Evolutionary conservation across 2,113 vertebrate species (phyloP).

Genomic region (Spheniscus mendiculus): DNA sequence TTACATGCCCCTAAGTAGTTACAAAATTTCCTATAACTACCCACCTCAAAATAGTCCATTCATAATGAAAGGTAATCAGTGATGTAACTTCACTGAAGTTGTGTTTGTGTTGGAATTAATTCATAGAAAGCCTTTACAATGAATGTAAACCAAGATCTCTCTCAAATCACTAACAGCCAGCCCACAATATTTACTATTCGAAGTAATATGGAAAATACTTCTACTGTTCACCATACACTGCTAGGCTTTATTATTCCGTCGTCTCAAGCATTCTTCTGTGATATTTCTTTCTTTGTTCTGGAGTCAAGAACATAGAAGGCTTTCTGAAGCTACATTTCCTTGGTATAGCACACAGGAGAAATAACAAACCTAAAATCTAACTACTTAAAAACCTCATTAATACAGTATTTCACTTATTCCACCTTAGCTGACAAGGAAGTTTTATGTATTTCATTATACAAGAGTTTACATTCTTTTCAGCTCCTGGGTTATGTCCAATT

Average conservation of each 20-base stretch:
- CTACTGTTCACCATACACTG: not conserved
- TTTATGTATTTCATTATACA: conserved; percentile 59
- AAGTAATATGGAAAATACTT: not conserved
- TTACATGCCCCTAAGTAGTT: not conserved
- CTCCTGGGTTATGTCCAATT: conserved; percentile 60
- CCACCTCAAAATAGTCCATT: not conserved
- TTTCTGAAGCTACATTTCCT: conserved; percentile 9
- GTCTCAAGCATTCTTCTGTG: not conserved
- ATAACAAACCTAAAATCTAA: conserved; percentile 44
- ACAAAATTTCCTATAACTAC: not conserved
- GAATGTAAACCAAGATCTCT: not conserved
- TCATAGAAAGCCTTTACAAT: not conserved
- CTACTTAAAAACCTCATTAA: conserved; percentile 41
- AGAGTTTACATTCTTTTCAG: conserved; percentile 65
- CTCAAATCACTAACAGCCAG: not conserved
- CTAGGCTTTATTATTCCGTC: not conserved
- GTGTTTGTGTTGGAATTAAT: not conserved
- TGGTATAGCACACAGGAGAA: conserved; percentile 23
- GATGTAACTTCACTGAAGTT: not conserved
- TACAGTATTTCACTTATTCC: conserved; percentile 54
- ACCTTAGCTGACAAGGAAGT: conserved; percentile 23
- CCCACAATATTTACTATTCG: not conserved
- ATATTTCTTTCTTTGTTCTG: not conserved
- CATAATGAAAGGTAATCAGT: not conserved
- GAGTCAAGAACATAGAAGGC: not conserved